Conservation (phyloP, 2,888 invertebrate species). For the Meteorus colon region DNA sequence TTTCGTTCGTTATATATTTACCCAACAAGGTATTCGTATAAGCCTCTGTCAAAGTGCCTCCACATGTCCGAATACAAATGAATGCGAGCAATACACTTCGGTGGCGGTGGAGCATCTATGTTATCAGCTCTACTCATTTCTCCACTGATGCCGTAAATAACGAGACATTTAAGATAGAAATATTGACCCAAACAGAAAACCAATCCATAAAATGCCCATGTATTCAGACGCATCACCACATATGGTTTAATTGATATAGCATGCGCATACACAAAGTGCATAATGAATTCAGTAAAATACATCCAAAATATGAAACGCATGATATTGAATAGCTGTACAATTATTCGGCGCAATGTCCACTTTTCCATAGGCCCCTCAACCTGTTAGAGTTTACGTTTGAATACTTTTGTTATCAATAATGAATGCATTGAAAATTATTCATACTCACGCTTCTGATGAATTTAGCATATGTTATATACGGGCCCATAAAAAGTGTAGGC, state of each 20-base stretch:
- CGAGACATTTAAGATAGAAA: slow-evolving; percentile 93
- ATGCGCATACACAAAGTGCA: slow-evolving; percentile 89
- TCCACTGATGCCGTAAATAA: slow-evolving; percentile 89
- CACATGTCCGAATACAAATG: slow-evolving; percentile 97
- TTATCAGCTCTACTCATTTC: slow-evolving; percentile 81
- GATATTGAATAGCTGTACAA: slow-evolving; percentile 66
- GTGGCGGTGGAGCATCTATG: slow-evolving; percentile 84
- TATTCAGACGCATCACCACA: slow-evolving; percentile 77
- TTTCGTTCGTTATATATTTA: slow-evolving; percentile 69
- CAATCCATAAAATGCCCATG: slow-evolving; percentile 87
- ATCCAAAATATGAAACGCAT: slow-evolving; percentile 81
- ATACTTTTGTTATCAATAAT: not conserved
- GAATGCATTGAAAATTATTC: not conserved
- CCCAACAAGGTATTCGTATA: slow-evolving; percentile 91
- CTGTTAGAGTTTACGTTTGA: slow-evolving; percentile 50
- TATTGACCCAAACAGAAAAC: slow-evolving; percentile 93
- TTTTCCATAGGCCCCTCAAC: slow-evolving; percentile 69
- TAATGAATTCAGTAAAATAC: slow-evolving; percentile 79
- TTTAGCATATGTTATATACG: slow-evolving; percentile 84
- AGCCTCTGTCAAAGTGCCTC: slow-evolving; percentile 95
- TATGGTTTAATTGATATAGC: slow-evolving; percentile 82
- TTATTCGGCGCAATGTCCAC: slow-evolving; percentile 59
- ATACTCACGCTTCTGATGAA: slow-evolving; percentile 76
- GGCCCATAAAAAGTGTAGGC: slow-evolving; percentile 88
- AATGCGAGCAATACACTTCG: slow-evolving; percentile 92